Conservation (phyloP, 2,888 invertebrate species). For the Gandaritis pyraliata region DNA sequence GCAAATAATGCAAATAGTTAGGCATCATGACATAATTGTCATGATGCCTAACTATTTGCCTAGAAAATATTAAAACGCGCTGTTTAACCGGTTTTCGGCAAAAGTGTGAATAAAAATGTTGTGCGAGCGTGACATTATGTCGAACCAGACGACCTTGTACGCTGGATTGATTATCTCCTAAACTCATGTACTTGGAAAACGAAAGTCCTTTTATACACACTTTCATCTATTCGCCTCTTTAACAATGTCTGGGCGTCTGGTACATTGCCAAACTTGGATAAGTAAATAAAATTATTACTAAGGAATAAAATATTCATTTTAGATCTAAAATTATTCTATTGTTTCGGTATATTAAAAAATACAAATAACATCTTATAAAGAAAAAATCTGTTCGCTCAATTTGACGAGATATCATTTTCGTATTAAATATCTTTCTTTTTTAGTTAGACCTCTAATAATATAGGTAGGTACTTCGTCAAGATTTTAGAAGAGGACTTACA, state of each 20-base stretch:
- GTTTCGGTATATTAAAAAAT: too few relatives aligned
- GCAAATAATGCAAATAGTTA: too few relatives aligned
- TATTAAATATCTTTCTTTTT: too few relatives aligned
- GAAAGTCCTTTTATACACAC: slow-evolving; percentile 50
- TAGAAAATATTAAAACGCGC: slow-evolving; percentile 28
- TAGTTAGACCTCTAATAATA: too few relatives aligned
- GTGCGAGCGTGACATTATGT: slow-evolving; percentile 53
- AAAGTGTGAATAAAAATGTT: slow-evolving; percentile 39
- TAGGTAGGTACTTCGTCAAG: too few relatives aligned
- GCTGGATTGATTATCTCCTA: slow-evolving; percentile 44
- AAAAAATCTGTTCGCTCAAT: too few relatives aligned
- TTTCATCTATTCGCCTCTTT: slow-evolving; percentile 42
- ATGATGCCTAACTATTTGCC: slow-evolving; percentile 21
- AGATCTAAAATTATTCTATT: neutral
- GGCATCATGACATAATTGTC: too few relatives aligned
- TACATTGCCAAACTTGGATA: slow-evolving; percentile 17
- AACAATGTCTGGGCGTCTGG: slow-evolving; percentile 32
- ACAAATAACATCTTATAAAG: too few relatives aligned
- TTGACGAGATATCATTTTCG: too few relatives aligned
- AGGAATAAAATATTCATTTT: slow-evolving; percentile 7
- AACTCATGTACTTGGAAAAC: slow-evolving; percentile 47
- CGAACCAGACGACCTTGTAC: slow-evolving; percentile 60
- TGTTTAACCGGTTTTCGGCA: slow-evolving; percentile 49
- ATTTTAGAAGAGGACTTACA: too few relatives aligned
- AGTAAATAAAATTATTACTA: slow-evolving; percentile 7